phyloP scores from a whole-genome alignment of 2,888 invertebrate genomes.

The Diadegma fenestrale region DNA sequence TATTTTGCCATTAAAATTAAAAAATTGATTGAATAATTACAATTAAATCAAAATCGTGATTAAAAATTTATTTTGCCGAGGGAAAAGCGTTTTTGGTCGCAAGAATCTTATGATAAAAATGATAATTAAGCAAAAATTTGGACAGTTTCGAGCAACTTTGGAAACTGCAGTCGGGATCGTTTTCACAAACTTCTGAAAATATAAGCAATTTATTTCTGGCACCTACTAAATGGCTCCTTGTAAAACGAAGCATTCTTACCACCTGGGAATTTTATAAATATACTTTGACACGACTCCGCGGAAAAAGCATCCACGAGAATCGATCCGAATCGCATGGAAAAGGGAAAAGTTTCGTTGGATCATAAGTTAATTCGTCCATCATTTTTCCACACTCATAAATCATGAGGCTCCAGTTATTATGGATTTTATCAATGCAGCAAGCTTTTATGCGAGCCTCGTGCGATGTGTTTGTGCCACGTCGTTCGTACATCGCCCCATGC shows the following conservation, averaged over 20 bases:
- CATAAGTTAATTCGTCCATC: not conserved
- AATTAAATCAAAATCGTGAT: too few relatives aligned
- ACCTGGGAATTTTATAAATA: constrained; percentile 21
- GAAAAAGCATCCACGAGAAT: constrained; percentile 10
- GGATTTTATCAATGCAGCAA: constrained; percentile 10
- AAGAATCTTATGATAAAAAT: too few relatives aligned
- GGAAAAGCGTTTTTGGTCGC: not conserved
- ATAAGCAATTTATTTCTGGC: constrained; percentile 34
- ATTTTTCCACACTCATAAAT: constrained; percentile 21
- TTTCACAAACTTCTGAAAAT: constrained; percentile 4
- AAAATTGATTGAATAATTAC: too few relatives aligned
- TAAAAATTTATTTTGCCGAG: too few relatives aligned
- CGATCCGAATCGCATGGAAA: too few relatives aligned
- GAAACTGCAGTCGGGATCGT: not conserved
- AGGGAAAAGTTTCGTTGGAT: not conserved
- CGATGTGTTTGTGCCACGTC: constrained; percentile 11
- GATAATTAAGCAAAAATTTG: not conserved
- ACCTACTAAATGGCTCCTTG: constrained; percentile 10
- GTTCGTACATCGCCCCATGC: constrained; percentile 50
- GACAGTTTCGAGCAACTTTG: not conserved
- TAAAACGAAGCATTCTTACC: constrained; percentile 11
- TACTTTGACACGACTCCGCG: not conserved
- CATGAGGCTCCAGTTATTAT: constrained; percentile 13
- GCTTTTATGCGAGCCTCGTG: constrained; percentile 8
- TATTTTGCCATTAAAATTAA: too few relatives aligned